Evolutionary conservation across 2,113 vertebrate species (phyloP).

Genomic region (Heteronetta atricapilla): DNA sequence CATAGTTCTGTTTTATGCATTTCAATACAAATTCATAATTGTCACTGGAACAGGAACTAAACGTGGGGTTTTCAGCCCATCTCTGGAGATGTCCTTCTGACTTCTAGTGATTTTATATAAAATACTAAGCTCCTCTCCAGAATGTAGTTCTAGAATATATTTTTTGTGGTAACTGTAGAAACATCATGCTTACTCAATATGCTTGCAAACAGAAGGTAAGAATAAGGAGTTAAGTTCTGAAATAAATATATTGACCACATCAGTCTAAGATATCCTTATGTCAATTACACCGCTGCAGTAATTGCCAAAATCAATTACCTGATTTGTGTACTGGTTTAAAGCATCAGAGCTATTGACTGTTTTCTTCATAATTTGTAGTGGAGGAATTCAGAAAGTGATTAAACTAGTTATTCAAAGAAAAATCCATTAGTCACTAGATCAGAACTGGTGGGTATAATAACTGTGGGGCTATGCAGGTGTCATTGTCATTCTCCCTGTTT

Average conservation of each 20-base stretch:
- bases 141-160: background rate
- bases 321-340: background rate
- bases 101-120: background rate
- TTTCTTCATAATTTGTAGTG: background rate
- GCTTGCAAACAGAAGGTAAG: background rate
- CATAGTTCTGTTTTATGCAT: background rate
- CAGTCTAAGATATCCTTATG: background rate
- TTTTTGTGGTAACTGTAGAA: background rate
- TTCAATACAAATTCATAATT: background rate
- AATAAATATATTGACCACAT: background rate
- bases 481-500: background rate
- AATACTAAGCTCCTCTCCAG: background rate
- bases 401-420: background rate
- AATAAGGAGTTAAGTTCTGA: background rate
- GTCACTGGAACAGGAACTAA: background rate
- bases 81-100: background rate
- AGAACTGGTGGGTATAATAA: background rate
- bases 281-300: background rate
- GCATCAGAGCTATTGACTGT: background rate
- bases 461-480: background rate
- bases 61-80: background rate
- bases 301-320: background rate
- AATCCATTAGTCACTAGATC: background rate
- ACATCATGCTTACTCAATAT: background rate
- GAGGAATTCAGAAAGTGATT: background rate